Conservation (phyloP, 2,888 invertebrate genomes). For the Hanleya hanleyi region DNA sequence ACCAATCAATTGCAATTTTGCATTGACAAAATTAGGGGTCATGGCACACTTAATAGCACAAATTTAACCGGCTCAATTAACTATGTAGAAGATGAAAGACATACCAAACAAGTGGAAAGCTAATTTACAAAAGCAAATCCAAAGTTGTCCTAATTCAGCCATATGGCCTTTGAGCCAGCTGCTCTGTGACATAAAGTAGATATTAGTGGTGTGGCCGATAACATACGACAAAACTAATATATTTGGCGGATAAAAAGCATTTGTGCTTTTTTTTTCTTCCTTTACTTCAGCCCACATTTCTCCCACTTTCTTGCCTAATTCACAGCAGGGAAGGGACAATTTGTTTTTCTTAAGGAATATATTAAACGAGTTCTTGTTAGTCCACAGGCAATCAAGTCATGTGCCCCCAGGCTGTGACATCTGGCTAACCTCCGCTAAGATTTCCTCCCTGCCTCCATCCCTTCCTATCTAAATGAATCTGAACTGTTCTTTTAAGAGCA, state of each 20-base stretch:
- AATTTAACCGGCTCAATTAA: no score
- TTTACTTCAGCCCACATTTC: no score
- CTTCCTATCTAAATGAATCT: constrained; percentile 7
- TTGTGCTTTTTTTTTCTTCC: not conserved
- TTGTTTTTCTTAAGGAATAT: not conserved
- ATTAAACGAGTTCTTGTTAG: not conserved
- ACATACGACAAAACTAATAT: not conserved
- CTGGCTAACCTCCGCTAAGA: not conserved
- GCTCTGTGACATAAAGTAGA: not conserved
- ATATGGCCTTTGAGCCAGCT: not conserved
- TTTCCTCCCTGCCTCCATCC: no score
- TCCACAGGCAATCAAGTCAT: not conserved
- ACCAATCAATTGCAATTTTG: no score
- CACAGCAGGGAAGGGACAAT: not conserved
- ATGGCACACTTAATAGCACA: no score
- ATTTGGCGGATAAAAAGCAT: not conserved
- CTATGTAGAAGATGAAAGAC: no score
- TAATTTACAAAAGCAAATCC: no score
- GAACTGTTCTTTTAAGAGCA: no score
- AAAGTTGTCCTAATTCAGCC: no score
- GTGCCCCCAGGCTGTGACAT: not conserved
- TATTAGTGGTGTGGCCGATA: not conserved
- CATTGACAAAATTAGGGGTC: no score
- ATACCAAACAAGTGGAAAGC: no score
- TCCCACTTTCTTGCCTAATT: no score